Conservation (phyloP, 2,888 invertebrate species). For the Xylota segnis region DNA sequence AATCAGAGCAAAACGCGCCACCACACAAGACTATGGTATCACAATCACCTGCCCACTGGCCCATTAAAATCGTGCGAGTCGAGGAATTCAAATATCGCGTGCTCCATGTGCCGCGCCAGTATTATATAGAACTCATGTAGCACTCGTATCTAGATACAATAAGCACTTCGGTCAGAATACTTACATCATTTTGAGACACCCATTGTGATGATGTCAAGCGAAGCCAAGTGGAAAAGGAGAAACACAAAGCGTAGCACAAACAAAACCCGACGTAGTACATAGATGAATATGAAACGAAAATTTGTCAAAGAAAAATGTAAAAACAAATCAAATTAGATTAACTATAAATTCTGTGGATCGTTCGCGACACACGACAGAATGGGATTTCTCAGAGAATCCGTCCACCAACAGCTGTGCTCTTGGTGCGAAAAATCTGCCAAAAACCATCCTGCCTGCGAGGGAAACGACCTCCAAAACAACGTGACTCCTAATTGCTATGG, state of each 20-base stretch:
- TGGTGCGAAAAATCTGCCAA: not conserved
- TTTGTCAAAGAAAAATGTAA: slow-evolving; percentile 3
- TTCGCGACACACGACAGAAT: slow-evolving; percentile 18
- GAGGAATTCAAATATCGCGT: slow-evolving; percentile 48
- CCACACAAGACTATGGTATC: not conserved
- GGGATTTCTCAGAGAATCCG: slow-evolving; percentile 7
- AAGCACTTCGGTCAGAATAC: slow-evolving; percentile 47
- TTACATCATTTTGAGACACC: slow-evolving; percentile 69
- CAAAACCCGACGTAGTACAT: slow-evolving; percentile 10
- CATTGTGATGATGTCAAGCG: slow-evolving; percentile 76
- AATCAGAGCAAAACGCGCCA: slow-evolving; percentile 53
- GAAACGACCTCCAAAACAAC: slow-evolving; percentile 21
- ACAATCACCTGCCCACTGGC: slow-evolving; percentile 27
- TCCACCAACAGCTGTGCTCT: not conserved
- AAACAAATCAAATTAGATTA: slow-evolving; percentile 16
- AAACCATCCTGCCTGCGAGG: slow-evolving; percentile 10
- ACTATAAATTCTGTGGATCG: slow-evolving; percentile 9
- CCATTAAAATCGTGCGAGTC: slow-evolving; percentile 15
- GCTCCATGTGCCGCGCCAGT: slow-evolving; percentile 38
- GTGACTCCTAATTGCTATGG: slow-evolving; percentile 1
- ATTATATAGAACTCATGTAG: not conserved
- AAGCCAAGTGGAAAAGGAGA: slow-evolving; percentile 70
- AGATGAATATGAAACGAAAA: slow-evolving; percentile 53
- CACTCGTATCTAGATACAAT: slow-evolving; percentile 14
- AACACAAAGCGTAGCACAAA: slow-evolving; percentile 46